Evolutionary conservation across 1,140 invertebrate species (phyloP), one percentile per base, ranked within the genome.

Genomic region (Metaphire vulgaris): DNA sequence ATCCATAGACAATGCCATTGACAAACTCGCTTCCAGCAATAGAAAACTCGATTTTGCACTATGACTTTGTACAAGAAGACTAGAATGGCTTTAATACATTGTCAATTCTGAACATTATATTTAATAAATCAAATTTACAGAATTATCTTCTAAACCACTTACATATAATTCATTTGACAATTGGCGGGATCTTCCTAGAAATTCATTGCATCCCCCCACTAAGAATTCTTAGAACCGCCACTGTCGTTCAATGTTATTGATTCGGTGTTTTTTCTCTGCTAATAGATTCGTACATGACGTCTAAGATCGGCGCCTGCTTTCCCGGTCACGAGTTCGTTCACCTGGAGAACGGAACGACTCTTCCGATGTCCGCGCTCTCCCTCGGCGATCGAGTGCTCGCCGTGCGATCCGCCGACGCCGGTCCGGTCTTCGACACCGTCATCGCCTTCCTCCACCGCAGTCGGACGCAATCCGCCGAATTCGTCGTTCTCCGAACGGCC

Each of bases 241-340:
- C n/a, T n/a, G n/a, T n/a, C n/a, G n/a, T 56, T 56, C 6, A 56
- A 56, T 56, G 21, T 12, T 56, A 21, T 12, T 56, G 21, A 12
- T 56, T 56, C 6, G 21, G 21, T 56, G 41, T 56, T 12, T 56
- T 6, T 56, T 21, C 41, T 77, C 74, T 79, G 72, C 77, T 91
- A 91, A 14, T 90, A 98, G 95, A 97, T 88, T 95, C 94, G 21
- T 93, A 93, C n/a, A 91, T 91, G 77, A 90, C 91, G 0, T 90
- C 89, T n/a, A 91, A 91, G 81, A 89, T 90, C 15, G 92, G 91
- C 32, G 92, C 90, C 32, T 98, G 93, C 82, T 95, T 94, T 86
- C 90, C 91, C 0, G 89, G 88, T 0, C 88, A 88, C 32, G 88
- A 90, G 1, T 81, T 86, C 16, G 91, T 94, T 2, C 83, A 87